Evolutionary conservation across 1,140 invertebrate genomes (phyloP).

Genomic region (Drosophila truncata): DNA sequence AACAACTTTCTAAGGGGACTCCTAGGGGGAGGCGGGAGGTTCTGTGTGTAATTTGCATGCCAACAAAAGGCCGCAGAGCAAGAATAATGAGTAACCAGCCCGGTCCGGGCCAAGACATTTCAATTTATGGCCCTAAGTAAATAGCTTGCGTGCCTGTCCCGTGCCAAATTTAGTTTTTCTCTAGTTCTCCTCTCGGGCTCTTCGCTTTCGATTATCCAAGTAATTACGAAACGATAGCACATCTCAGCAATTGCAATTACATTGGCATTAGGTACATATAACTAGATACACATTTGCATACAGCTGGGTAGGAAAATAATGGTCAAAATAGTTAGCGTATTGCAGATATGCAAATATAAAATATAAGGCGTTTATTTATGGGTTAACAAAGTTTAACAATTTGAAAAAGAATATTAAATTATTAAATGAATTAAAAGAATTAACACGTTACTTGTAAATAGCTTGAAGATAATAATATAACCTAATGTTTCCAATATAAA

Average conservation of each 20-base stretch:
- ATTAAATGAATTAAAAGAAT: not conserved
- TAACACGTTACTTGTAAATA: not conserved
- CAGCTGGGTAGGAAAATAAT: not conserved
- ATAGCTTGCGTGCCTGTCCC: constrained; percentile 60
- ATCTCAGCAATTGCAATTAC: constrained; percentile 54
- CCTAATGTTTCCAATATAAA: too few relatives aligned
- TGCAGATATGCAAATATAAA: not conserved
- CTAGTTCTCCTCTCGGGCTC: constrained; percentile 11
- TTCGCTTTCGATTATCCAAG: constrained; percentile 62
- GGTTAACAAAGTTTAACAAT: not conserved
- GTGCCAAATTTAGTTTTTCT: constrained; percentile 64
- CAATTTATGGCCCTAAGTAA: constrained; percentile 67
- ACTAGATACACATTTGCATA: constrained; percentile 12
- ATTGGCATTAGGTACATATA: constrained; percentile 43
- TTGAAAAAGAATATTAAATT: not conserved
- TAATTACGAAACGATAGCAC: constrained; percentile 71
- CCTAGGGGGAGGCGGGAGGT: not conserved
- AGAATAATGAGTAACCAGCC: constrained; percentile 49
- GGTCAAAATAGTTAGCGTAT: not conserved
- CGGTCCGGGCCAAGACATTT: constrained; percentile 49
- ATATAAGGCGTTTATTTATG: not conserved
- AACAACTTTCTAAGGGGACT: constrained; percentile 40
- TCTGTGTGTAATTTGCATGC: constrained; percentile 46
- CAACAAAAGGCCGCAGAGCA: constrained; percentile 38
- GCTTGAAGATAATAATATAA: too few relatives aligned